These are phyloP conservation scores for Zaprionus bogoriensis DNA, from an alignment of 2,888 invertebrate genomes.

Conservation along the genomic window DNA sequence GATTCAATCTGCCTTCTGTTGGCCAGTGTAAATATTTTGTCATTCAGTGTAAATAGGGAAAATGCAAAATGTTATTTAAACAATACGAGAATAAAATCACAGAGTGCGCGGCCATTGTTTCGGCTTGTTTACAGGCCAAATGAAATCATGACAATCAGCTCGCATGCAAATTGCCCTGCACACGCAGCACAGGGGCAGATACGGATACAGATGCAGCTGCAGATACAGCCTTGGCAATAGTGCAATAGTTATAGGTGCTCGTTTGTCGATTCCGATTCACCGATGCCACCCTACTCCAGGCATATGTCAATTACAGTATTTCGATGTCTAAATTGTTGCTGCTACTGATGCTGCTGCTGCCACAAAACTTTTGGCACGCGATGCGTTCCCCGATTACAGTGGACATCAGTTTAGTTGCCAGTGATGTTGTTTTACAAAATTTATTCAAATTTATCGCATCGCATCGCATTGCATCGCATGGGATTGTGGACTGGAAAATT, in stretches of 20 bases:
- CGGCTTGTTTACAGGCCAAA: constrained; percentile 59
- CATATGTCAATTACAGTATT: constrained; percentile 65
- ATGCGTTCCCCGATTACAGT: constrained; percentile 33
- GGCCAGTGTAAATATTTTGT: constrained; percentile 42
- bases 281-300: not conserved
- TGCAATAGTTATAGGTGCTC: constrained; percentile 19
- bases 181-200: constrained; percentile 49
- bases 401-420: constrained; percentile 24
- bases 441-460: constrained; percentile 62
- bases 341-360: constrained; percentile 5
- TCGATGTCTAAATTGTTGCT: constrained; percentile 48
- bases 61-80: constrained; percentile 39
- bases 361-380: constrained; percentile 52
- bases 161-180: constrained; percentile 50
- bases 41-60: constrained; percentile 23
- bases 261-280: constrained; percentile 7
- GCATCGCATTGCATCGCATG: constrained; percentile 28
- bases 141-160: constrained; percentile 63
- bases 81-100: constrained; percentile 49
- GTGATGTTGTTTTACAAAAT: constrained; percentile 43
- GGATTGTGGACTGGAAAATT: constrained; percentile 8
- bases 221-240: no score
- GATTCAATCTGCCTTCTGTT: constrained; percentile 12
- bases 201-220: constrained; percentile 9
- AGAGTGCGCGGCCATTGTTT: constrained; percentile 36